Conservation (phyloP, 2,797 vertebrate species). For the Sylvilagus floridanus region DNA sequence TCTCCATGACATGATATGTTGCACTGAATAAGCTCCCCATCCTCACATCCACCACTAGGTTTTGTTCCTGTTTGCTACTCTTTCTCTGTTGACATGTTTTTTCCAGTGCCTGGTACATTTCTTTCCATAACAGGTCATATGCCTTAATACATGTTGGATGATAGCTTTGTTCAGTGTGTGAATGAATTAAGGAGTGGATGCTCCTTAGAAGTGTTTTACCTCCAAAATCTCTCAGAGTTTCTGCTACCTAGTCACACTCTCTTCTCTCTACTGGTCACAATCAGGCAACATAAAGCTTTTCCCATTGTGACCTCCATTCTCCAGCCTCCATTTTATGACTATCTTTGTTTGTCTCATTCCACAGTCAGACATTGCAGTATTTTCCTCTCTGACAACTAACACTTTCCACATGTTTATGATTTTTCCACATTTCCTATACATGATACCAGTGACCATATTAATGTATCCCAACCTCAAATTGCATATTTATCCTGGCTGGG, state of each 20-base stretch:
- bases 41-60: neutral
- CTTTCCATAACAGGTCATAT: neutral
- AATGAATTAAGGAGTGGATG: neutral
- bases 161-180: neutral
- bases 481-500: neutral
- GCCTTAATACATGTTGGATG: neutral
- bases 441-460: neutral
- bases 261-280: neutral
- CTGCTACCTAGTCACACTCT: neutral
- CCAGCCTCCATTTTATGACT: neutral
- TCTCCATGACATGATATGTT: neutral
- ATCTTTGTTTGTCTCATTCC: neutral
- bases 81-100: neutral
- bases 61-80: neutral
- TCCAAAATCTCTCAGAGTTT: neutral
- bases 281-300: neutral
- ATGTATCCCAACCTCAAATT: neutral
- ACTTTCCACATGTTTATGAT: neutral
- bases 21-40: neutral
- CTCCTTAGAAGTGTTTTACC: neutral
- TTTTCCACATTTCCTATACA: neutral
- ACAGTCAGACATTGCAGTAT: neutral
- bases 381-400: neutral
- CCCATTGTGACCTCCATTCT: neutral
- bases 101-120: neutral